Evolutionary conservation across 1,140 invertebrate species (phyloP), one percentile per base, ranked within the genome.

Genomic region (Trissolcus basalis): DNA sequence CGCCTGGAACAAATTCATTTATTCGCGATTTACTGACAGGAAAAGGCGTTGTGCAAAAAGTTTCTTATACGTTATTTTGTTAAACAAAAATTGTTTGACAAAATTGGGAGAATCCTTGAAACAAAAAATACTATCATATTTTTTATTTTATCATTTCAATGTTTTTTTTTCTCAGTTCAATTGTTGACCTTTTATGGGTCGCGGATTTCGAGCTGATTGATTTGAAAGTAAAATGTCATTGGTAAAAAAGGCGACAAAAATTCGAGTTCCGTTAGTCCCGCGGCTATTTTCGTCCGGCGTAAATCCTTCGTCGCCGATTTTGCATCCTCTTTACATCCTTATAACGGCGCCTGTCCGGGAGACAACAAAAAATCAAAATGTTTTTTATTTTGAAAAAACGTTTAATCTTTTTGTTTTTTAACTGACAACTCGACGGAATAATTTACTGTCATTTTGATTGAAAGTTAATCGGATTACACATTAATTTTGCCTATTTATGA

Each of bases 241-340:
- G 12, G 13, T n/a, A 44, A 70, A 70, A 56, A 63, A 70, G 35
- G 56, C 51, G 44, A 60, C 48, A 70, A 55, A 63, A 72, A 48
- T 54, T 44, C 4, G 11, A 41, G 55, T 65, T 45, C 69, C 69
- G 69, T 72, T 72, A 72, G 35, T 47, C 51, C 10, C 41, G 33
- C 54, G 49, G 54, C 60, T 64, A 64, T 72, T 72, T 72, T 72
- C 35, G 60, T 65, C 55, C 60, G 19, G 19, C 12, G 60, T 54
- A 65, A 72, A 72, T 72, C 60, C 55, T 63, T 55, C 9, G 44
- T 36, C 43, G 43, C 15, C 44, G 49, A 61, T 61, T 61, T 39
- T 65, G 69, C 60, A 72, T 64, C 64, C 19, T 65, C 60, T 72
- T 72, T 55, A 44, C 60, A 60, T 72, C 69, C 60, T 72, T 58